These are phyloP conservation scores for Conopomorpha cramerella DNA, from an alignment of 1,140 invertebrate genomes.

Conservation along the genomic window DNA sequence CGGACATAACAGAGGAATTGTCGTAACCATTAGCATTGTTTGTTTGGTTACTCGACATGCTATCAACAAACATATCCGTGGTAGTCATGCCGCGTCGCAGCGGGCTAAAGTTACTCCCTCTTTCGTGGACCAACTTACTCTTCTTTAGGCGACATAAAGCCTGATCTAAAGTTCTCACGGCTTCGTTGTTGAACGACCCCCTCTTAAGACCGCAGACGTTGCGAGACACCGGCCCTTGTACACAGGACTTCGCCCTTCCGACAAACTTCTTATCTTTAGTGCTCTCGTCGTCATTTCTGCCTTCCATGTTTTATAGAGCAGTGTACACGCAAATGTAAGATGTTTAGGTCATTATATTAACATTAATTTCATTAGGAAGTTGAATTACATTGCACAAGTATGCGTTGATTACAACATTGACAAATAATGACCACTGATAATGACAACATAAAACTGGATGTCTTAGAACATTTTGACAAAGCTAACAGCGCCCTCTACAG, in stretches of 20 bases:
- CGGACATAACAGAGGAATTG: conserved; percentile 29
- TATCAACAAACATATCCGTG: conserved; percentile 20
- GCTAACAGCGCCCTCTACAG: no score
- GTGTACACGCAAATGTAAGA: no score
- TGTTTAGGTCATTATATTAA: no score
- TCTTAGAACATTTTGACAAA: no score
- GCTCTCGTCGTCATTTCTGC: conserved; percentile 13
- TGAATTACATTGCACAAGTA: no score
- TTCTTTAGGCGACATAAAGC: conserved; percentile 30
- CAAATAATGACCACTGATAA: no score
- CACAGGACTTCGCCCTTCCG: conserved; percentile 24
- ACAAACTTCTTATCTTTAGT: conserved; percentile 20
- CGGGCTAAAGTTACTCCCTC: no score
- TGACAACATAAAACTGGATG: no score
- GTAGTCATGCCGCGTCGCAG: conserved; percentile 3
- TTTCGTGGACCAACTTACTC: conserved; percentile 20
- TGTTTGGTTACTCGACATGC: conserved; percentile 6
- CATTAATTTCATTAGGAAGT: no score
- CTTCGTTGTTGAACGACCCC: conserved; percentile 35
- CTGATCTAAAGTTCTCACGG: conserved; percentile 25
- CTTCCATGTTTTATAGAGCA: conserved; percentile 27
- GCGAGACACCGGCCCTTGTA: no score
- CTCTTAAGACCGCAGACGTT: no score
- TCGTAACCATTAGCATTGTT: conserved; percentile 14
- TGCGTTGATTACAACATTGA: no score